These are phyloP conservation scores for Syngnathus typhle DNA, from an alignment of 2,113 vertebrate species.

Conservation along the genomic window DNA sequence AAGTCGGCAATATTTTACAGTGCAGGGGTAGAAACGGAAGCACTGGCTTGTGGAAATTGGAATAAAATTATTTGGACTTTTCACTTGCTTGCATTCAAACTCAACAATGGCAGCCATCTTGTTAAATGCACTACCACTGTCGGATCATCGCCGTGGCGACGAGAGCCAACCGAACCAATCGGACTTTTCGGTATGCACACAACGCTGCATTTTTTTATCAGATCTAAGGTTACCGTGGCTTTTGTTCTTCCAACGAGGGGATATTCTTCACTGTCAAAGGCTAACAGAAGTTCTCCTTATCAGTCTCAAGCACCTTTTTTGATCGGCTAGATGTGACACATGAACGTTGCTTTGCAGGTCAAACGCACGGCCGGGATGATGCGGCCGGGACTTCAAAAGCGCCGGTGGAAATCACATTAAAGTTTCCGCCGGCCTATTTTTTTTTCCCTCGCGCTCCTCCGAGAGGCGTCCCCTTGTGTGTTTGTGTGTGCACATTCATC, in stretches of 20 bases:
- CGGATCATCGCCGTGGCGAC: not conserved
- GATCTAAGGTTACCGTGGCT: constrained; percentile 11
- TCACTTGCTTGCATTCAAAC: not conserved
- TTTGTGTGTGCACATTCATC: constrained; percentile 11
- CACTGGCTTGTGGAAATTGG: no score
- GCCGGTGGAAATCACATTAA: constrained; percentile 25
- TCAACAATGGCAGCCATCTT: not conserved
- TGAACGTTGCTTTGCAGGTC: constrained; percentile 24
- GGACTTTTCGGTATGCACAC: not conserved
- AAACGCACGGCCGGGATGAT: constrained; percentile 27
- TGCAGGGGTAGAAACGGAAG: no score
- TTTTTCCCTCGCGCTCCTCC: constrained; percentile 23
- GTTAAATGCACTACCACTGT: not conserved
- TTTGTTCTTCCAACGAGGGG: constrained; percentile 16
- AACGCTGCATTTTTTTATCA: not conserved
- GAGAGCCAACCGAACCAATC: not conserved
- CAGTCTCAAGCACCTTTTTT: constrained; percentile 23
- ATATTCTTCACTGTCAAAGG: constrained; percentile 34
- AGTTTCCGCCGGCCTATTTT: constrained; percentile 27
- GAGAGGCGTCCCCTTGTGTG: constrained; percentile 10
- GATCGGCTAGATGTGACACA: constrained; percentile 29
- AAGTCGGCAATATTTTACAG: no score
- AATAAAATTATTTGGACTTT: no score
- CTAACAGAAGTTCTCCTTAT: constrained; percentile 37
- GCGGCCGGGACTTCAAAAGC: constrained; percentile 41